Evolutionary conservation across 2,888 invertebrate genomes (phyloP).

Genomic region (Rhodophaea formosa): DNA sequence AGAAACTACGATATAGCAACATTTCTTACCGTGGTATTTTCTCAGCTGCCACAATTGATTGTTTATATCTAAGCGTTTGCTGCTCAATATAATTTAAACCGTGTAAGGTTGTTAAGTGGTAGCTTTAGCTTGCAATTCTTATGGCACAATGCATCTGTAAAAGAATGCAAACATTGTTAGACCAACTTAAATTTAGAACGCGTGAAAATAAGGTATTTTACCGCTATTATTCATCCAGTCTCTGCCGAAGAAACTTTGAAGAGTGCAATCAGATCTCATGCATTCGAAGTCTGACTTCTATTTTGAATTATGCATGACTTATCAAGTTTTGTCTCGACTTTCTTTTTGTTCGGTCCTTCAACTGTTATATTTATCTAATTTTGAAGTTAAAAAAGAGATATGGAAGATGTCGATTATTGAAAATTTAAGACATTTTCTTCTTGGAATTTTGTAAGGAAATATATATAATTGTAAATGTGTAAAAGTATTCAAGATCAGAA

Average conservation of each 20-base stretch:
- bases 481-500: too few relatives aligned
- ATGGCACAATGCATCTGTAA: too few relatives aligned
- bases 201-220: neutral
- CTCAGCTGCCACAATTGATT: too few relatives aligned
- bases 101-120: too few relatives aligned
- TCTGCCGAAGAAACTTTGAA: constrained; percentile 30
- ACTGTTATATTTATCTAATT: neutral
- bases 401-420: neutral
- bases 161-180: neutral
- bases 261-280: constrained; percentile 43
- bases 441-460: too few relatives aligned
- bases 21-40: too few relatives aligned
- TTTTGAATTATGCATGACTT: constrained; percentile 48
- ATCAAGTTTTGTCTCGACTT: constrained; percentile 24
- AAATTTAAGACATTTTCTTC: too few relatives aligned
- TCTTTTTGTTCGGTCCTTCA: neutral
- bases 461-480: too few relatives aligned
- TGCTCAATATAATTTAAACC: too few relatives aligned
- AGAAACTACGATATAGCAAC: too few relatives aligned
- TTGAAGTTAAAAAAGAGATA: neutral
- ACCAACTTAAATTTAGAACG: neutral
- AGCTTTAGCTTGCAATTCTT: too few relatives aligned
- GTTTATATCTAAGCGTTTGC: too few relatives aligned
- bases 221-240: constrained; percentile 8
- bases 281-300: constrained; percentile 35